Evolutionary conservation across 2,888 invertebrate genomes (phyloP).

Genomic region (Bembecia ichneumoniformis): DNA sequence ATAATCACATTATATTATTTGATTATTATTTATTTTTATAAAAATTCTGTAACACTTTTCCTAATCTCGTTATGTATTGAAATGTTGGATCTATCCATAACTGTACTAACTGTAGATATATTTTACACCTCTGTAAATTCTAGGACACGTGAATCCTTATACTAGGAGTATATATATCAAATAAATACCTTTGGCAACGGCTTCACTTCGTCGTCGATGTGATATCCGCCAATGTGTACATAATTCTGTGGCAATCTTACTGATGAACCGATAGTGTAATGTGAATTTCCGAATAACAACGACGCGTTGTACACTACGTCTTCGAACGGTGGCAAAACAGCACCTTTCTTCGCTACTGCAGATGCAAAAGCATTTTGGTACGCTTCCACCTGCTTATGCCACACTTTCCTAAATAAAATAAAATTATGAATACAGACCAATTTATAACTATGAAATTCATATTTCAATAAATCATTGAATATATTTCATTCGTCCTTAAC

Average conservation of each 20-base stretch:
- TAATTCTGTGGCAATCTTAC: constrained; percentile 34
- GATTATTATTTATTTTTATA: no score
- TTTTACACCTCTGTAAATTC: no score
- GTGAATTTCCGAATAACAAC: constrained; percentile 40
- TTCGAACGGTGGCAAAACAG: constrained; percentile 22
- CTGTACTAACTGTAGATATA: no score
- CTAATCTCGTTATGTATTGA: no score
- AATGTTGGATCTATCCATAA: no score
- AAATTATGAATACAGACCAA: neutral
- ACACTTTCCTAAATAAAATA: neutral
- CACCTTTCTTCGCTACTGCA: constrained; percentile 24
- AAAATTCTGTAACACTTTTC: no score
- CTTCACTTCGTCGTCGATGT: constrained; percentile 29
- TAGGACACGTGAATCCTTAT: no score
- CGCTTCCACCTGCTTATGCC: neutral
- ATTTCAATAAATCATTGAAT: no score
- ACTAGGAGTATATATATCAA: no score
- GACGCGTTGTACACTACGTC: constrained; percentile 35
- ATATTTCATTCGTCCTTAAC: no score
- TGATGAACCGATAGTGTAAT: constrained; percentile 28
- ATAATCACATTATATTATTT: no score
- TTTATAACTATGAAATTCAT: no score
- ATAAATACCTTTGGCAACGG: constrained; percentile 32
- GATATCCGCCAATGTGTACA: constrained; percentile 40
- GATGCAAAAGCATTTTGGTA: constrained; percentile 16